These are phyloP conservation scores for Trisateles emortualis DNA, from an alignment of 2,888 invertebrate genomes.

Conservation along the genomic window DNA sequence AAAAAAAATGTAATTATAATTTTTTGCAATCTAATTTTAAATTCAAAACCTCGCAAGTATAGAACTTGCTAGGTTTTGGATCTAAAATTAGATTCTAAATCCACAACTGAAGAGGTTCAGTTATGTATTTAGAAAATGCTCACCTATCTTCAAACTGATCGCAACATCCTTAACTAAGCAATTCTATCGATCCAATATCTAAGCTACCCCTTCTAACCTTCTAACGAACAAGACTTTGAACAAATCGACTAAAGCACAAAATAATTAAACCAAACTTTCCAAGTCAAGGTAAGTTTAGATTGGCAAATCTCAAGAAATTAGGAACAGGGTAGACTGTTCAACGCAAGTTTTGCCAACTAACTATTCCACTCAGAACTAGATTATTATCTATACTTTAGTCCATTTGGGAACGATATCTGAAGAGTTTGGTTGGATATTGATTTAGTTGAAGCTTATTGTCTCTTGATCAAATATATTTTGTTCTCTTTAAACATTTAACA, in stretches of 20 bases:
- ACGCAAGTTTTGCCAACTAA: slow-evolving; percentile 36
- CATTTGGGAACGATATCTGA: slow-evolving; percentile 12
- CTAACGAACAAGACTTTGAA: slow-evolving; percentile 8
- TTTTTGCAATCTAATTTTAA: too few species aligned
- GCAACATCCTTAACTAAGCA: too few species aligned
- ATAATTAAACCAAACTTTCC: slow-evolving; percentile 29
- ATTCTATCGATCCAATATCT: too few species aligned
- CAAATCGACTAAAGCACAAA: slow-evolving; percentile 18
- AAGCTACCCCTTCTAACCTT: not conserved
- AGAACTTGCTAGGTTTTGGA: too few species aligned
- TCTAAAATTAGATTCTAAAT: too few species aligned
- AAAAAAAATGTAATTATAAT: too few species aligned
- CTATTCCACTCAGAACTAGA: slow-evolving; percentile 29
- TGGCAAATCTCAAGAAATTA: slow-evolving; percentile 32
- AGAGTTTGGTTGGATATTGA: slow-evolving; percentile 3
- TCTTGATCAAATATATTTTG: too few species aligned
- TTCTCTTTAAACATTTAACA: too few species aligned
- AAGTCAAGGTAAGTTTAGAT: slow-evolving; percentile 21
- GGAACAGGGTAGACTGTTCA: slow-evolving; percentile 17
- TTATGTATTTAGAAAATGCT: too few species aligned
- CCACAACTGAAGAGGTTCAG: too few species aligned
- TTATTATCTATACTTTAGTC: slow-evolving; percentile 26
- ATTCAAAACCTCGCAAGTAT: too few species aligned
- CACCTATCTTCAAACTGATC: too few species aligned
- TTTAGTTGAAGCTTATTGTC: slow-evolving; percentile 12